Evolutionary conservation across 2,888 invertebrate genomes (phyloP).

Genomic region (Fragum sueziense): DNA sequence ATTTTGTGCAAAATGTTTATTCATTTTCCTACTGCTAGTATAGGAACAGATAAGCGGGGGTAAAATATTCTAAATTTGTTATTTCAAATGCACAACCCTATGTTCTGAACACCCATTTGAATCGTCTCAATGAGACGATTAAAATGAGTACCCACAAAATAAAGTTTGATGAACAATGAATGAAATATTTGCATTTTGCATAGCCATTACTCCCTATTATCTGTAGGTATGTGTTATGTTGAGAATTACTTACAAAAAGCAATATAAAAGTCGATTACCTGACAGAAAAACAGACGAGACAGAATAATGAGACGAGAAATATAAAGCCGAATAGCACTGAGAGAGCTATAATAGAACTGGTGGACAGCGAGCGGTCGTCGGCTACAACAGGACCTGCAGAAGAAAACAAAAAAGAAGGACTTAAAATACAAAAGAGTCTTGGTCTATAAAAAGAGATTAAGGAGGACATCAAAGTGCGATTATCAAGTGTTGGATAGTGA

Average conservation of each 20-base stretch:
- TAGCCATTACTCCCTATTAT: background rate
- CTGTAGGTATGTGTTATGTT: background rate
- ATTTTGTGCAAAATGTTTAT: too few species aligned
- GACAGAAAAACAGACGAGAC: background rate
- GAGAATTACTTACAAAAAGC: too few species aligned
- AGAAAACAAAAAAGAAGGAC: background rate
- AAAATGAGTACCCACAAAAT: too few species aligned
- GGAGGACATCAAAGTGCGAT: too few species aligned
- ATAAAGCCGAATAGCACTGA: slow-evolving; percentile 16
- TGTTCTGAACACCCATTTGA: too few species aligned
- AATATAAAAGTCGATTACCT: background rate
- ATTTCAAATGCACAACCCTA: too few species aligned
- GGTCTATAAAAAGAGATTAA: too few species aligned
- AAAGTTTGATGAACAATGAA: too few species aligned
- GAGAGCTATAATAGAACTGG: slow-evolving; percentile 2
- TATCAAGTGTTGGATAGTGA: too few species aligned
- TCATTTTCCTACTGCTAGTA: too few species aligned
- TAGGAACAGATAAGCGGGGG: background rate
- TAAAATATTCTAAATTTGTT: background rate
- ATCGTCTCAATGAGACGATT: too few species aligned
- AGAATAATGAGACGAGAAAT: background rate
- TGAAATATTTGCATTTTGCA: background rate
- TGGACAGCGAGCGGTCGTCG: background rate
- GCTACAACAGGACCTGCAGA: background rate
- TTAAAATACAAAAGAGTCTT: too few species aligned